Conservation (phyloP, 1,140 invertebrate species). For the Listronotus oregonensis region DNA sequence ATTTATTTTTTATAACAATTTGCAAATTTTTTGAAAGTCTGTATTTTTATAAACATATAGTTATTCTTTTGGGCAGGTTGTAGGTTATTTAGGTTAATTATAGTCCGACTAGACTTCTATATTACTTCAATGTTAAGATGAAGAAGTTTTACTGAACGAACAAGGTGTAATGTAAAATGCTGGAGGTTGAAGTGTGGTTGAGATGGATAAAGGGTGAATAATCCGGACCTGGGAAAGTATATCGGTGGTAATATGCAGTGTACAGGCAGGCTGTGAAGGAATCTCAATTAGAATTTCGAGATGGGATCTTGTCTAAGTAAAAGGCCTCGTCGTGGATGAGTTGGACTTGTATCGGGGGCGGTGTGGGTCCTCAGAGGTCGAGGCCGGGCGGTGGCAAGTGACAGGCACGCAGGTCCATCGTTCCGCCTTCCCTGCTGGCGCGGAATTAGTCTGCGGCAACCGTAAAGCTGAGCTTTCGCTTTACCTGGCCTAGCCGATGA, state of each 20-base stretch:
- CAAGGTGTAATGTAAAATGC: too few relatives aligned
- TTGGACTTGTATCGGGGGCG: slow-evolving; percentile 47
- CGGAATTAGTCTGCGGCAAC: slow-evolving; percentile 51
- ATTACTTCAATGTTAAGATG: too few relatives aligned
- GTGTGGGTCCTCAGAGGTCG: slow-evolving; percentile 47
- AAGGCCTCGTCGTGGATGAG: slow-evolving; percentile 45
- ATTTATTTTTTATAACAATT: too few relatives aligned
- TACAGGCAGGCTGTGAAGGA: slow-evolving; percentile 44
- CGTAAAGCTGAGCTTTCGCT: slow-evolving; percentile 39
- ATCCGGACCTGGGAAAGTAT: slow-evolving; percentile 17
- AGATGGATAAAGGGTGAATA: not conserved
- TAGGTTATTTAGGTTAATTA: too few relatives aligned
- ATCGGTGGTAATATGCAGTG: slow-evolving; percentile 23
- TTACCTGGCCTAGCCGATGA: slow-evolving; percentile 45
- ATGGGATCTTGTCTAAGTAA: slow-evolving; percentile 48
- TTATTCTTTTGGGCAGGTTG: too few relatives aligned
- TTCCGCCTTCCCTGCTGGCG: slow-evolving; percentile 48
- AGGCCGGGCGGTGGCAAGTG: slow-evolving; percentile 52
- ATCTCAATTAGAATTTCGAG: slow-evolving; percentile 52
- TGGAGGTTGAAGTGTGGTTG: too few relatives aligned
- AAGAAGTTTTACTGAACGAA: too few relatives aligned
- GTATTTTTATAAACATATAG: too few relatives aligned
- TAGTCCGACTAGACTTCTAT: too few relatives aligned
- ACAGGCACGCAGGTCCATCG: slow-evolving; percentile 51
- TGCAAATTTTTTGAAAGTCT: too few relatives aligned